These are phyloP conservation scores for Solenopsis fugax DNA, from an alignment of 1,140 invertebrate genomes.

Conservation along the genomic window DNA sequence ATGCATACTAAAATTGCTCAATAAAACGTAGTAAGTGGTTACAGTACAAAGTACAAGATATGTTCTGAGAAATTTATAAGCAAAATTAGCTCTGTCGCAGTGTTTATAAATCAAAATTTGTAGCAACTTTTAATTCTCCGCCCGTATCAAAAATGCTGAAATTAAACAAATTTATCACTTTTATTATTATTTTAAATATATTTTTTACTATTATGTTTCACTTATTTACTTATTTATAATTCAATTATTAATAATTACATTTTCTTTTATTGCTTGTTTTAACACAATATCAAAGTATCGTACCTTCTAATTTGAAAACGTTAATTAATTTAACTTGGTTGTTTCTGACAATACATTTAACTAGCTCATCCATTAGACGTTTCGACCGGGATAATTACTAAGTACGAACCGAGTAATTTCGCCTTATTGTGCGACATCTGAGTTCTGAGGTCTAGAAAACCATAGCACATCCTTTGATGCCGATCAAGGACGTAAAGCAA, in stretches of 20 bases:
- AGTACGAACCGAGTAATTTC: constrained; percentile 15
- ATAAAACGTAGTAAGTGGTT: background rate
- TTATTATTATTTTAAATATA: background rate
- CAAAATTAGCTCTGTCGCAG: background rate
- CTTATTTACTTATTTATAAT: constrained; percentile 7
- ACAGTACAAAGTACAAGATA: background rate
- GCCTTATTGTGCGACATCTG: background rate
- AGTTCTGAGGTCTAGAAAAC: background rate
- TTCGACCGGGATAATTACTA: background rate
- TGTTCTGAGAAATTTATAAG: constrained; percentile 19
- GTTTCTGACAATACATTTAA: background rate
- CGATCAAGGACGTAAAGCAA: constrained; percentile 3
- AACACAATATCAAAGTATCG: background rate
- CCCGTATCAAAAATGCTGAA: background rate
- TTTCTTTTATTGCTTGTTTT: background rate
- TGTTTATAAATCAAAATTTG: background rate
- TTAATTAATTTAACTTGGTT: constrained; percentile 4
- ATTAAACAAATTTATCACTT: background rate
- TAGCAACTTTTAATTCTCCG: background rate
- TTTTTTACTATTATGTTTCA: background rate
- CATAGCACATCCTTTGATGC: background rate
- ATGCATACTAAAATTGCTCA: background rate
- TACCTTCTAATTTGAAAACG: background rate
- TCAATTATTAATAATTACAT: background rate
- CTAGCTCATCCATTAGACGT: background rate